These are phyloP conservation scores for Ceyx melanurus DNA, from an alignment of 2,113 vertebrate genomes.

Conservation along the genomic window DNA sequence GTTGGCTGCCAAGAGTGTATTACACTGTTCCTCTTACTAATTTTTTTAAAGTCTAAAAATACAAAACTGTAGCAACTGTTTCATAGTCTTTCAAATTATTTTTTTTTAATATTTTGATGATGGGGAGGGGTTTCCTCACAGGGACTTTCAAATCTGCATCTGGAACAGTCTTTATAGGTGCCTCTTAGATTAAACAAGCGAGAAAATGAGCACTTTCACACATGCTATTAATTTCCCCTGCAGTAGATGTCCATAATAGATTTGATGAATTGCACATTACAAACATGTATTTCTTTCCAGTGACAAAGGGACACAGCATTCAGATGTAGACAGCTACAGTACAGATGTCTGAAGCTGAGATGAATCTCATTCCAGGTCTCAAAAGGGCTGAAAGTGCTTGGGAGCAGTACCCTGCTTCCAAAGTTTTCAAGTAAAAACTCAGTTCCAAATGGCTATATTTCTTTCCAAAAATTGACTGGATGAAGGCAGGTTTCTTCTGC, in stretches of 20 bases:
- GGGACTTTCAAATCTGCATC: neutral
- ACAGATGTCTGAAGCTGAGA: conserved; percentile 21
- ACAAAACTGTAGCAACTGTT: neutral
- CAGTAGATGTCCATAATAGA: neutral
- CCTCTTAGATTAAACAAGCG: neutral
- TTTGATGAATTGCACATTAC: neutral
- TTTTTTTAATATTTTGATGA: neutral
- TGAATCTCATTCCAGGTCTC: conserved; percentile 26
- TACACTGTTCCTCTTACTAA: neutral
- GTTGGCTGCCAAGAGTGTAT: neutral
- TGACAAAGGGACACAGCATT: neutral
- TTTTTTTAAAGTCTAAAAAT: neutral
- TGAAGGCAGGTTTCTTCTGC: conserved; percentile 52
- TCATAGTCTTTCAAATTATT: neutral
- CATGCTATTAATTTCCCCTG: neutral
- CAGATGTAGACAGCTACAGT: neutral
- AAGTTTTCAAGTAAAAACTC: conserved; percentile 29
- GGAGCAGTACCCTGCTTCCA: conserved; percentile 45
- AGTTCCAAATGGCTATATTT: conserved; percentile 23
- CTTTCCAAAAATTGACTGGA: conserved; percentile 50
- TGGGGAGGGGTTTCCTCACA: neutral
- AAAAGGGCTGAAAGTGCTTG: conserved; percentile 21
- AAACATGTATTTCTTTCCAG: neutral
- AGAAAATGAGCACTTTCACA: neutral
- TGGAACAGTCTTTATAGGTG: neutral